Percentiles rank a stretch among this genome's conserved stretches.
Conservation (phyloP, 1,140 invertebrate species). For the Eriocheir sinensis region DNA sequence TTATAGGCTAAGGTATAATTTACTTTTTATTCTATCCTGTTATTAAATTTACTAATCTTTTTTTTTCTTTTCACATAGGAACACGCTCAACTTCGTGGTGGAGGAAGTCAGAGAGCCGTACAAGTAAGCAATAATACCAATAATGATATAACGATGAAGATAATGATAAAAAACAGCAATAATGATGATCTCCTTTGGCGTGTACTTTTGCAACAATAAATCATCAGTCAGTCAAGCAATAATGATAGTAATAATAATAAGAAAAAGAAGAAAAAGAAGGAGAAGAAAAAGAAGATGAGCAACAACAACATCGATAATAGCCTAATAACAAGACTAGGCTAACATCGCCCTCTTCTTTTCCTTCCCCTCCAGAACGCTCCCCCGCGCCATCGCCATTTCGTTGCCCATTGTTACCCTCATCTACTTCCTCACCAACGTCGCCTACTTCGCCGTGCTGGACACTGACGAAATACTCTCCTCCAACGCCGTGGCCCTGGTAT, state of each 20-base stretch:
- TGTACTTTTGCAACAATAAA: neutral
- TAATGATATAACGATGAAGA: neutral
- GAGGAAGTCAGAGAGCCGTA: conserved; percentile 97
- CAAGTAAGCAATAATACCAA: conserved; percentile 84
- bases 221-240: neutral
- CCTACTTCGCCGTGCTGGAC: conserved; percentile 95
- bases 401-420: conserved; percentile 94
- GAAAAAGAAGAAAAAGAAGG: too few species aligned
- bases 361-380: conserved; percentile 89
- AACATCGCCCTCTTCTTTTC: neutral
- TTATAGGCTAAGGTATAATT: too few species aligned
- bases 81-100: conserved; percentile 98
- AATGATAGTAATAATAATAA: neutral
- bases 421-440: conserved; percentile 96
- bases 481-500: conserved; percentile 96
- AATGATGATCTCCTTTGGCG: too few species aligned
- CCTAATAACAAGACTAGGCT: neutral
- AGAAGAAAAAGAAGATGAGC: neutral
- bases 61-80: conserved; percentile 84
- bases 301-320: neutral
- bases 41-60: too few species aligned
- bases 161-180: too few species aligned
- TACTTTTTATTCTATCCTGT: too few species aligned
- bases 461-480: conserved; percentile 91
- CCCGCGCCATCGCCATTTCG: conserved; percentile 96